Evolutionary conservation across 1,140 invertebrate species (phyloP), one percentile per base, ranked within the genome.

Genomic region (Periplaneta americana): DNA sequence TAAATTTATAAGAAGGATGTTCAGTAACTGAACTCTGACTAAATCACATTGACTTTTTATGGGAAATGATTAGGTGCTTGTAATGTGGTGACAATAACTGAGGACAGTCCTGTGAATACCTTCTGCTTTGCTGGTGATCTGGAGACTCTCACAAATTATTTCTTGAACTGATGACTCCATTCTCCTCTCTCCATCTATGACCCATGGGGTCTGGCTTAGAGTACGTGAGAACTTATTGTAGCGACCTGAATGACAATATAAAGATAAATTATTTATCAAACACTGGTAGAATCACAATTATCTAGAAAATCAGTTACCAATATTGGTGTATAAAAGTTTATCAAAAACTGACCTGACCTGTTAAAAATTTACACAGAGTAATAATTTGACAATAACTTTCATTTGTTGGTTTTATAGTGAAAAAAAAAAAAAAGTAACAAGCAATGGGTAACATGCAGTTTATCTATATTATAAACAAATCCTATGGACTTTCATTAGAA

Each of bases 121-220:
- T 85, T 92, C 89, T 78, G 90, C 88, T 85, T 88, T 87, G 28
- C 92, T 89, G 76, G 78, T 91, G 35, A 87, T 85, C 85, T 88
- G 86, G 74, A 96, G 87, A 31, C 87, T 87, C 77, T 91, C 89
- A 85, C 94, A 94, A 75, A 99, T 94, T 28, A 97, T 91, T 88
- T 99, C 98, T 89, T 99, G 95, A 1, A 99, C 95, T 1, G 97
- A 99, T 33, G 92, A 92, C 83, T 95, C 94, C 88, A 95, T 92
- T 83, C 95, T 93, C 81, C 94, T 91, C 83, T 93, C 91, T 0
- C 96, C 97, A 84, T 96, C 92, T 74, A 98, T 89, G 33, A 98
- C 87, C 98, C 98, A 99, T 0, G 98, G 97, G 0, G 97, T 98
- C 89, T 99, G 98, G 80, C 96, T 95, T 11, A 99, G 87, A 82